Evolutionary conservation across 2,797 vertebrate genomes (phyloP).

Genomic region (Gymnocypris eckloni): DNA sequence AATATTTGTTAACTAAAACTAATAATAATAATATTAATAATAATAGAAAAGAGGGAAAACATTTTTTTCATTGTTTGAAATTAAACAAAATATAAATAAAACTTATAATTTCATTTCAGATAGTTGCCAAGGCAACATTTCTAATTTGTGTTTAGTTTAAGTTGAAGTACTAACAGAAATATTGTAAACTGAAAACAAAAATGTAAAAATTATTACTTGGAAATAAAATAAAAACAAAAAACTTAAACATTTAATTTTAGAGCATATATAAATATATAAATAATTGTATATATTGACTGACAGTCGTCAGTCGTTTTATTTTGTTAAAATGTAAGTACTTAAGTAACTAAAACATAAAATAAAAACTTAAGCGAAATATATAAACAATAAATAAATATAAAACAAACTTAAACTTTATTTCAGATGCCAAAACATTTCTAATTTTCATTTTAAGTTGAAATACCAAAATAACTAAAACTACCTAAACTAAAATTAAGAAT

Average conservation of each 20-base stretch:
- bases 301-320: no score
- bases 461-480: background rate
- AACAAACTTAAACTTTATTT: background rate
- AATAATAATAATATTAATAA: background rate
- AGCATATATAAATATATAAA: background rate
- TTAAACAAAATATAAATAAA: background rate
- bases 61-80: background rate
- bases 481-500: background rate
- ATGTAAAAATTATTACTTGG: background rate
- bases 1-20: background rate
- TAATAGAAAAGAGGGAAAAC: background rate
- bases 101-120: background rate
- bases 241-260: no score
- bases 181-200: background rate
- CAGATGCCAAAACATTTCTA: background rate
- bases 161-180: background rate
- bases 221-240: no score
- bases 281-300: no score
- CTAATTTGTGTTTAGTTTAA: background rate
- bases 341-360: background rate
- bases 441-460: background rate
- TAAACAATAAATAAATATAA: background rate
- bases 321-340: background rate
- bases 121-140: background rate
- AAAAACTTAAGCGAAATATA: no score